Evolutionary conservation across 2,113 vertebrate species (phyloP), one percentile per base, ranked within the genome.

Genomic region (Ellobius talpinus): DNA sequence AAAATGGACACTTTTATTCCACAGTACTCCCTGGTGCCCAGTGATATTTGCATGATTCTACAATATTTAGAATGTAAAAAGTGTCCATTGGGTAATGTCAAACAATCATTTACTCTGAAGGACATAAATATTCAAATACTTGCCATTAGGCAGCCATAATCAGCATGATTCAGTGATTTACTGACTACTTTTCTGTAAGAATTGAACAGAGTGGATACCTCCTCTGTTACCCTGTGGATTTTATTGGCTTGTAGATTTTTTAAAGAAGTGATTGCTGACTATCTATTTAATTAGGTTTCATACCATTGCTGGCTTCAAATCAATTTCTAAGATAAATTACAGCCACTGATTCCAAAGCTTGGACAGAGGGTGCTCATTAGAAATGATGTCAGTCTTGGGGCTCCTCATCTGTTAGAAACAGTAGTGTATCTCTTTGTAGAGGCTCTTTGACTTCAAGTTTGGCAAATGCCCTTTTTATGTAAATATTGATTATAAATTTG

Each of bases 81-180:
- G n/a, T 82, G 61, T 96, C 92, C 90, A 36, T 17, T 90, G 86
- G 77, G 52, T 86, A 92, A 89, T 90, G 61, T 90, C 92, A 96
- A 91, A 68, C 52, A 79, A 36, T 95, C 94, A 76, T 91, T 97
- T 90, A 90, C 90, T 86, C 10, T 93, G 92, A 93, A 82, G 68
- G 47, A 95, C 39, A 82, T 96, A 95, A 93, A 92, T 95, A 95
- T 97, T 95, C 94, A 95, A 82, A 89, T 95, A 61, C 55, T 87
- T 90, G 76, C 85, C 61, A 90, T 95, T 84, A 61, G 26, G 72
- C 58, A 92, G 78, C 12, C 29, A 76, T 95, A 52, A 85, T 90
- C 45, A 82, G 79, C 52, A 63, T 82, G 90, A 89, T 82, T 91
- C 86, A 91, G 61, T 97, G 89, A 96, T 95, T 97, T 92, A 77